These are phyloP conservation scores for Ochropleura leucogaster DNA, from an alignment of 2,888 invertebrate genomes.

Conservation along the genomic window DNA sequence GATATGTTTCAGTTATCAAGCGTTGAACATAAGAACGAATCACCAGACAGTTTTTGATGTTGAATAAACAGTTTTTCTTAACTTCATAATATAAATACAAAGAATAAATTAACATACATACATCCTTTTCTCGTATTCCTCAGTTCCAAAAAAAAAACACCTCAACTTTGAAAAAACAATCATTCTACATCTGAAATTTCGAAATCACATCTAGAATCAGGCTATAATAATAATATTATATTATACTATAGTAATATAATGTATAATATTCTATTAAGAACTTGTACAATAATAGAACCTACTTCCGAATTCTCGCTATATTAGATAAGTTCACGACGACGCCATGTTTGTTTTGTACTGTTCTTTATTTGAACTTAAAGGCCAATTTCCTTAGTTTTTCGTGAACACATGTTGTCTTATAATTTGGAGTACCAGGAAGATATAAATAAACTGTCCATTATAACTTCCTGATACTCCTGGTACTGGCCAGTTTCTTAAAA, in stretches of 20 bases:
- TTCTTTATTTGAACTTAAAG: conserved; percentile 29
- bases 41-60: neutral
- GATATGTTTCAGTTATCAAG: neutral
- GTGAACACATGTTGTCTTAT: conserved; percentile 29
- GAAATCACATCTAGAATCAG: neutral
- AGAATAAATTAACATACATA: neutral
- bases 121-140: neutral
- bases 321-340: conserved; percentile 36
- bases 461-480: neutral
- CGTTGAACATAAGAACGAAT: neutral
- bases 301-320: conserved; percentile 39
- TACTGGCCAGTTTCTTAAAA: too few relatives aligned
- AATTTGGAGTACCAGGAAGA: conserved; percentile 20
- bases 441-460: conserved; percentile 11
- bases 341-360: conserved; percentile 33
- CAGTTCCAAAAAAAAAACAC: neutral
- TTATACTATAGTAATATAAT: conserved; percentile 14
- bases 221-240: conserved; percentile 26
- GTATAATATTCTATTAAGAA: conserved; percentile 22
- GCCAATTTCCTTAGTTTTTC: conserved; percentile 1
- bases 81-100: neutral
- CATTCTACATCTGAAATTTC: conserved; percentile 3
- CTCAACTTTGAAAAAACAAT: neutral
- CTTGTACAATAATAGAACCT: conserved; percentile 39
- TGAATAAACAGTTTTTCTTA: neutral